Percentiles rank a stretch among this genome's conserved stretches.
phyloP scores from a whole-genome alignment of 2,888 invertebrate species.

The Polymixis flavicincta region DNA sequence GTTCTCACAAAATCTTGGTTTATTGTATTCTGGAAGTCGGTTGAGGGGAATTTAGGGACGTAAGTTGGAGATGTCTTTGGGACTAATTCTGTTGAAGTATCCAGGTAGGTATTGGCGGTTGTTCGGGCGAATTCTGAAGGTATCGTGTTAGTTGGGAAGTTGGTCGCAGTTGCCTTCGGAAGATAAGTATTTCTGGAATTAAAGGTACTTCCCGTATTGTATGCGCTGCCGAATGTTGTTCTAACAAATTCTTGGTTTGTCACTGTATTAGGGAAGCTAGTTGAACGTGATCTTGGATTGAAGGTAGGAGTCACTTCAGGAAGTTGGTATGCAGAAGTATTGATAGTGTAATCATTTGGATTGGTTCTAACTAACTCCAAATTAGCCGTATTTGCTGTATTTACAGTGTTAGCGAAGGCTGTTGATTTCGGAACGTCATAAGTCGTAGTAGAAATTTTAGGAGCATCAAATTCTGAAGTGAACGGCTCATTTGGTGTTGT shows the following conservation, averaged over 20 bases:
- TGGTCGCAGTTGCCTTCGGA: conserved; percentile 49
- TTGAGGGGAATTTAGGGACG: conserved; percentile 56
- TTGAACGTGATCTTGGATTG: conserved; percentile 46
- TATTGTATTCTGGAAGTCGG: conserved; percentile 55
- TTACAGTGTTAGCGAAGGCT: conserved; percentile 53
- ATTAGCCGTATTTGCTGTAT: conserved; percentile 57
- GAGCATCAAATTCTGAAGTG: conserved; percentile 54
- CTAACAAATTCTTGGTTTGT: conserved; percentile 48
- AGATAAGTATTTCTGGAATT: conserved; percentile 56
- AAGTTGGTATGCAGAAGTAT: conserved; percentile 50
- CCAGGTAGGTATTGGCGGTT: conserved; percentile 49
- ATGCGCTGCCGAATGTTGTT: conserved; percentile 47
- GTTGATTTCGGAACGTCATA: conserved; percentile 64
- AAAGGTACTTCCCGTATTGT: conserved; percentile 50
- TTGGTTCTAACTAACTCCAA: conserved; percentile 56
- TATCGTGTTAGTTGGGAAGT: conserved; percentile 54
- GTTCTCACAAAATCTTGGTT: conserved; percentile 51
- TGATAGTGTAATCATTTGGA: conserved; percentile 49
- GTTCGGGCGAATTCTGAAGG: conserved; percentile 50
- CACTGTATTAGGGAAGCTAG: conserved; percentile 48
- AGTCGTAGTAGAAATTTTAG: conserved; percentile 57
- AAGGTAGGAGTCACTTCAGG: conserved; percentile 49
- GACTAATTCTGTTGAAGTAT: conserved; percentile 61
- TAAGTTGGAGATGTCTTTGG: conserved; percentile 54
- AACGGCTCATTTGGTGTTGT: conserved; percentile 42